Percentiles rank a stretch among this genome's conserved stretches.
phyloP scores from a whole-genome alignment of 2,888 invertebrate species.

The Eurytoma californica region DNA sequence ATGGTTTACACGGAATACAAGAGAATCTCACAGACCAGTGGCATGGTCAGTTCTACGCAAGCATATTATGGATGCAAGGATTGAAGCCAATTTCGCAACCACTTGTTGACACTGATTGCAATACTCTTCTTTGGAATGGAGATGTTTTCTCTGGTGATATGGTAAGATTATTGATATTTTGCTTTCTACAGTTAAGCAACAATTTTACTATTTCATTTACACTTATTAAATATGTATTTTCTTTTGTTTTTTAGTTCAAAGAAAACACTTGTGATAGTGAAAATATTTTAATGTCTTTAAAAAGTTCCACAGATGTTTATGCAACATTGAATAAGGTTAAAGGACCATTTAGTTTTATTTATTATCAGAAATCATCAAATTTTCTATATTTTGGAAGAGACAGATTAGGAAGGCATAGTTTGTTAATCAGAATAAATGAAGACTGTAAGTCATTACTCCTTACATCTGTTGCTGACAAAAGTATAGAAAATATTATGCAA shows the following conservation, averaged over 20 bases:
- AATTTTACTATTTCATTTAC: background rate
- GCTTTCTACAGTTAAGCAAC: background rate
- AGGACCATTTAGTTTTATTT: slow-evolving; percentile 92
- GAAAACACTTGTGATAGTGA: slow-evolving; percentile 61
- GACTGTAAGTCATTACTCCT: slow-evolving; percentile 61
- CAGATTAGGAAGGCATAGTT: slow-evolving; percentile 88
- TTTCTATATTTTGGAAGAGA: slow-evolving; percentile 90
- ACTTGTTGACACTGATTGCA: slow-evolving; percentile 76
- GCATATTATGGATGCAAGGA: slow-evolving; percentile 93
- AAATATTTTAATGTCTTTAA: slow-evolving; percentile 59
- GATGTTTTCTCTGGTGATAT: slow-evolving; percentile 84
- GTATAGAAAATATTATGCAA: slow-evolving; percentile 77
- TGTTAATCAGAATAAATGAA: slow-evolving; percentile 80
- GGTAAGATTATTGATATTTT: slow-evolving; percentile 64
- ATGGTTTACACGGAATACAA: slow-evolving; percentile 65
- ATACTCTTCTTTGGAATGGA: slow-evolving; percentile 90
- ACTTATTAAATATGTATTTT: slow-evolving; percentile 9
- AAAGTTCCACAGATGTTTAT: slow-evolving; percentile 69
- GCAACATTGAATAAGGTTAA: slow-evolving; percentile 79
- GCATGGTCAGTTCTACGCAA: slow-evolving; percentile 73
- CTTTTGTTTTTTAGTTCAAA: slow-evolving; percentile 39
- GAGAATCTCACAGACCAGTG: slow-evolving; percentile 62
- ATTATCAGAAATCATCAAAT: slow-evolving; percentile 79
- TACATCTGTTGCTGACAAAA: slow-evolving; percentile 72
- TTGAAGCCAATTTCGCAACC: slow-evolving; percentile 82